Base-by-base conservation (phyloP, 2,797 vertebrate species). In the Triplophysa bombifrons region DNA sequence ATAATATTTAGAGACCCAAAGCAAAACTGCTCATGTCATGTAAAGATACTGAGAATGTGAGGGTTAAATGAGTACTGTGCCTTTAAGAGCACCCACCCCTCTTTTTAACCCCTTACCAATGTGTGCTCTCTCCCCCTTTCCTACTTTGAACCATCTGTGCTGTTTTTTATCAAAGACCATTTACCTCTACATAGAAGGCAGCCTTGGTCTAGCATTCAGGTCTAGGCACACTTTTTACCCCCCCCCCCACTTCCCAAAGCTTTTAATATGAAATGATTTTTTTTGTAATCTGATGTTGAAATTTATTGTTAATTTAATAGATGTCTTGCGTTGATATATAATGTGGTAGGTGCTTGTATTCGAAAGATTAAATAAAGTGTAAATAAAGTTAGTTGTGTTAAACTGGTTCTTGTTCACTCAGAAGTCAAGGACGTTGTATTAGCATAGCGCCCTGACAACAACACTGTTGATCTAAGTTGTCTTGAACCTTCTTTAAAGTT, bases 121-220 rank as follows among this genome's bases (percentile, higher is more conserved):
- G 65, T 81, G 79, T 66, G 77, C 79, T 81, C 81, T 58, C 68
- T 71, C 65, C 81, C 82, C 80, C 73, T 82, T 80, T 70, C 76
- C 82, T 82, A 63, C 84, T 85, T 84, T 78, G 78, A 86, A 88
- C 85, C 87, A 88, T 88, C 85, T 88, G 87, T 85, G 83, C 84
- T 83, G 63, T 85, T 84, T 56, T 51, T 60, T 34, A 76, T 80
- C 72, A 73, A 69, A 81, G 72, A 73, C 78, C 53, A 50, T 80
- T 63, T 55, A 72, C 71, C 80, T 44, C 67, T 50, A 53, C 60
- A 20, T 30, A 58, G 63, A 27, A 66, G 53, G n/a, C 68, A 72
- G 68, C 41, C 76, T 80, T 77, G 22, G 25, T 63, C 30, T 30
- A 65, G 44, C 14, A 63, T 51, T 73, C 25, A 25, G 38, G 58